These are phyloP conservation scores for Hyperoodon ampullatus DNA, from an alignment of 2,113 vertebrate genomes.

Conservation along the genomic window DNA sequence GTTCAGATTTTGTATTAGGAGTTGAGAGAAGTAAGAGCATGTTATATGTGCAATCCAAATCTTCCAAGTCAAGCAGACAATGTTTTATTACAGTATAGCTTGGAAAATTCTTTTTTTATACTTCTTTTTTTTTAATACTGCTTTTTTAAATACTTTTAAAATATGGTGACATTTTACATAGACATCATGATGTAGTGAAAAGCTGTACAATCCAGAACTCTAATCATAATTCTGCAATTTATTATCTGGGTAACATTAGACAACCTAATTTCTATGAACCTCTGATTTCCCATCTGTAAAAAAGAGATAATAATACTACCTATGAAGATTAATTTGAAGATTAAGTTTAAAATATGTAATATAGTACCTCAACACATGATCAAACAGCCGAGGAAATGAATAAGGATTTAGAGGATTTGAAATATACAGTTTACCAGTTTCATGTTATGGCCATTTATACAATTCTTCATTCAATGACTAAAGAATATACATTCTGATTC, in stretches of 20 bases:
- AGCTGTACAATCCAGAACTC: neutral
- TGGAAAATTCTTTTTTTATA: neutral
- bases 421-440: neutral
- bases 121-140: neutral
- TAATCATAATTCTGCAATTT: neutral
- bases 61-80: neutral
- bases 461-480: neutral
- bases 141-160: neutral
- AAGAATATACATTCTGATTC: neutral
- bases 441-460: neutral
- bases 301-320: neutral
- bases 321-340: constrained; percentile 8
- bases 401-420: neutral
- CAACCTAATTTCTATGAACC: neutral
- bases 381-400: neutral
- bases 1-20: neutral
- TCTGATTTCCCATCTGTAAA: constrained; percentile 9
- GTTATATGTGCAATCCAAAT: neutral
- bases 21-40: neutral
- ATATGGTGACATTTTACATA: neutral
- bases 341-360: neutral
- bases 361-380: neutral
- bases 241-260: neutral
- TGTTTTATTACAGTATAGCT: neutral
- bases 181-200: neutral